Evolutionary conservation across 2,888 invertebrate species (phyloP), one percentile per base, ranked within the genome.

Genomic region (Drosophila infuscata): DNA sequence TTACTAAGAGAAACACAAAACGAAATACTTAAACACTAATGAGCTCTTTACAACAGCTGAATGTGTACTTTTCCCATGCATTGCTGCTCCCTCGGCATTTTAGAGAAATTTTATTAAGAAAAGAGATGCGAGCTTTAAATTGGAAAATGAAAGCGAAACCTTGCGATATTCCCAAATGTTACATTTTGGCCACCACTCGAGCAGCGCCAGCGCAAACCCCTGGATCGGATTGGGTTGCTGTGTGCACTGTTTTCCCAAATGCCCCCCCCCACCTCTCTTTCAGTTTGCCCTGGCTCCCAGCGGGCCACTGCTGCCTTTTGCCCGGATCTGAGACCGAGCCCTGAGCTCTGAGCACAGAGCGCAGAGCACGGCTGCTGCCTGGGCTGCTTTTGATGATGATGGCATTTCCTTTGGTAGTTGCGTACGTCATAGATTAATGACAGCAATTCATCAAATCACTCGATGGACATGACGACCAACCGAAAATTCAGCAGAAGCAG

Each of bases 401-500:
- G 89, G 89, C 89, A 90, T 91, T 89, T 89, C 89, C 91, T 89
- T 89, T 90, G 92, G 91, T 91, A 93, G 93, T 92, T 93, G 92
- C 92, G 92, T 92, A 92, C 93, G 93, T 93, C 93, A 93, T 93
- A 93, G 93, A 93, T 93, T 93, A 93, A 93, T 93, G 93, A 90
- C 91, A 86, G 88, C 91, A 91, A 92, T 92, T 89, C 92, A 92
- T 92, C 92, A 92, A 93, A 93, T 92, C 92, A 92, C 91, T 92
- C 92, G 93, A 93, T 93, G 93, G 92, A 93, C 92, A 93, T 92
- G 91, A 92, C 91, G 92, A 92, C 85, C 82, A 87, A 86, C 84
- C 83, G 74, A 91, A 87, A 91, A 84, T 89, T 89, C 90, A 83
- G 71, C 62, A 70, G 87, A 80, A 83, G 81, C 79, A 67, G 78